A percentile compares a stretch with the other conserved stretches of the same genome.
Evolutionary conservation across 2,113 vertebrate species (phyloP).

Genomic region (Pterocles burchelli): DNA sequence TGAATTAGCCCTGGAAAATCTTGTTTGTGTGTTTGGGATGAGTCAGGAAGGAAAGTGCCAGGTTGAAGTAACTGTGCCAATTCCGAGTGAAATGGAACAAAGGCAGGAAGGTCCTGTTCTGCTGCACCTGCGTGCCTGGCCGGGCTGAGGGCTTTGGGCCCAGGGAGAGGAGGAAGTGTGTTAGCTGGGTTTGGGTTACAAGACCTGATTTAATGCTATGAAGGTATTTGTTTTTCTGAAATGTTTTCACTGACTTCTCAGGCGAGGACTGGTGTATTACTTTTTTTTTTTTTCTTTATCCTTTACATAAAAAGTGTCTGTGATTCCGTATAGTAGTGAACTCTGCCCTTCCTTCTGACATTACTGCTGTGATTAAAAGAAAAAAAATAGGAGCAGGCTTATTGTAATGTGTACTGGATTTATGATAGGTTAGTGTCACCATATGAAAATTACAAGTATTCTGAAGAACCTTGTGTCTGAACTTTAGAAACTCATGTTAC

Average conservation of each 20-base stretch:
- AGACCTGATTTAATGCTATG: neutral
- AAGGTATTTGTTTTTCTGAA: neutral
- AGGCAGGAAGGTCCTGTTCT: constrained; percentile 55
- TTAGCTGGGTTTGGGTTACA: neutral
- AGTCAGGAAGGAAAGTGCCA: constrained; percentile 59
- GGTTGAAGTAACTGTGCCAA: constrained; percentile 32
- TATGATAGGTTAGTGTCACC: neutral
- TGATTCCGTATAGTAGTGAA: neutral
- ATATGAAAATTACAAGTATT: neutral
- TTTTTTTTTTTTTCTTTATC: neutral
- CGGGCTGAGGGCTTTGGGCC: neutral
- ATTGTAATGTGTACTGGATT: neutral
- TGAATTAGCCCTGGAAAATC: constrained; percentile 53
- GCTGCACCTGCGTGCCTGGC: constrained; percentile 11
- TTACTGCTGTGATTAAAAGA: neutral
- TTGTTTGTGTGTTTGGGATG: constrained; percentile 57
- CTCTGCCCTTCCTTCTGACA: neutral
- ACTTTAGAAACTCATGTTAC: neutral
- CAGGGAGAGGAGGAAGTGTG: neutral
- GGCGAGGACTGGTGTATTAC: neutral
- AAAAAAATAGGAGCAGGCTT: neutral
- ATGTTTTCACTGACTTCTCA: neutral
- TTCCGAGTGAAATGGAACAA: constrained; percentile 41
- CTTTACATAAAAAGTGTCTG: neutral
- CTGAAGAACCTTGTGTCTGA: neutral